Evolutionary conservation across 2,888 invertebrate species (phyloP), one percentile per base, ranked within the genome.

Genomic region (Morpho deidamia): DNA sequence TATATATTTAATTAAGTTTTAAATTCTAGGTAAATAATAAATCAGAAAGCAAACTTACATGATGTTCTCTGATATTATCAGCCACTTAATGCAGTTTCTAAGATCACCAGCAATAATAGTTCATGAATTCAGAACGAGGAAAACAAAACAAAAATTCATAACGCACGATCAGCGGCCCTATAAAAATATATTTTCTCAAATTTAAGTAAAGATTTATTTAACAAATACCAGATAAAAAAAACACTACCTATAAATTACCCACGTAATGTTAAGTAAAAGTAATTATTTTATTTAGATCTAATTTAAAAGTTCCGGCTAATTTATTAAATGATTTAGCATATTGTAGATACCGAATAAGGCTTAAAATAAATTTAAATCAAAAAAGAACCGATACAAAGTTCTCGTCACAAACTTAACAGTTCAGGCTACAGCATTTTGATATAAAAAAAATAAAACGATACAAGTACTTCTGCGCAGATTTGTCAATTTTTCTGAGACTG

Each of bases 381-480:
- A 39, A 41, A n/a, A 52, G 7, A n/a, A 11, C 7, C 11, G 43
- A 11, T 11, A 35, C 4, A 34, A 37, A 39, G 35, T 44, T 9
- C 23, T 39, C 33, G 38, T 35, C 37, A 45, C 23, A 40, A 41
- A 52, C 7, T 14, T 35, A 11, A 37, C 32, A 40, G 23, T 23
- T 35, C 7, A 9, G 23, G 34, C 11, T 37, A 23, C 10, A 35
- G 40, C 38, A 58, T 50, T 34, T 11, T 23, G 47, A 47, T 42
- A 47, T 32, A 11, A 47, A 43, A 41, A 47, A 46, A 35, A 48
- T 39, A 38, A 46, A 39, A 50, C 32, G 45, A 56, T 38, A 43
- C 44, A 8, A 51, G 34, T 41, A 48, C 51, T 53, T 44, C 56
- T 59, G 41, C 56, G 53, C 58, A 44, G 51, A 53, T 53, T 53